These are phyloP conservation scores for Alexandromys oeconomus DNA, from an alignment of 2,797 vertebrate genomes.

Conservation along the genomic window DNA sequence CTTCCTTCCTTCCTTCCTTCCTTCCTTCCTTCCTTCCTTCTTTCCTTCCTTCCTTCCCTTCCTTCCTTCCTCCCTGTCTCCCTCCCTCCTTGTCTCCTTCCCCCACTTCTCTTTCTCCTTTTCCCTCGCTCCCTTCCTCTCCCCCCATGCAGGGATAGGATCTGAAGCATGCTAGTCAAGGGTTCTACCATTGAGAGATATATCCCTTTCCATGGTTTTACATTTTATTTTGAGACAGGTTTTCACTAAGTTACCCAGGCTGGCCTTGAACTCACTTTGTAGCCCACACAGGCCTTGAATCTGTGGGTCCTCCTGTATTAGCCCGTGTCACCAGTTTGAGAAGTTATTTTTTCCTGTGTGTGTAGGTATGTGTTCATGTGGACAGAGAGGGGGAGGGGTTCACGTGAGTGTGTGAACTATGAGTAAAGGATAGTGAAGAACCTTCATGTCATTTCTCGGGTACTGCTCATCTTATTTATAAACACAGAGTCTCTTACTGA, in stretches of 20 bases:
- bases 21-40: neutral
- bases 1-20: fast-evolving
- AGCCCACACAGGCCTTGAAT: neutral
- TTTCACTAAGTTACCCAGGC: neutral
- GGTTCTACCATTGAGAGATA: neutral
- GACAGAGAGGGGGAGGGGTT: neutral
- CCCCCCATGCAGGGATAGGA: too few species aligned
- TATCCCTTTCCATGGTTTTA: neutral
- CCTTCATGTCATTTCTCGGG: neutral
- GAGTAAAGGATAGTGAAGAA: neutral
- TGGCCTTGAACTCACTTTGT: neutral
- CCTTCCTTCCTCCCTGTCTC: too few species aligned
- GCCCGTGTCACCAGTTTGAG: neutral
- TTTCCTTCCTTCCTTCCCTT: fast-evolving
- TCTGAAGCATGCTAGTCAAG: neutral
- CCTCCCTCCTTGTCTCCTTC: neutral
- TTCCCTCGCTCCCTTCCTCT: too few species aligned
- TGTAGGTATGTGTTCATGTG: neutral
- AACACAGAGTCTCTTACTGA: neutral
- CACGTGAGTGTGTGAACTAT: neutral
- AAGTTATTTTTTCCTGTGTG: neutral
- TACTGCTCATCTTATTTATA: neutral
- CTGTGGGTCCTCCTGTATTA: neutral
- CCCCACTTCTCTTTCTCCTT: too few species aligned
- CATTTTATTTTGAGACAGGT: neutral